A percentile compares a stretch with the other conserved stretches of the same genome.
Evolutionary conservation across 2,888 invertebrate species (phyloP).

Genomic region (Unio delphinus): DNA sequence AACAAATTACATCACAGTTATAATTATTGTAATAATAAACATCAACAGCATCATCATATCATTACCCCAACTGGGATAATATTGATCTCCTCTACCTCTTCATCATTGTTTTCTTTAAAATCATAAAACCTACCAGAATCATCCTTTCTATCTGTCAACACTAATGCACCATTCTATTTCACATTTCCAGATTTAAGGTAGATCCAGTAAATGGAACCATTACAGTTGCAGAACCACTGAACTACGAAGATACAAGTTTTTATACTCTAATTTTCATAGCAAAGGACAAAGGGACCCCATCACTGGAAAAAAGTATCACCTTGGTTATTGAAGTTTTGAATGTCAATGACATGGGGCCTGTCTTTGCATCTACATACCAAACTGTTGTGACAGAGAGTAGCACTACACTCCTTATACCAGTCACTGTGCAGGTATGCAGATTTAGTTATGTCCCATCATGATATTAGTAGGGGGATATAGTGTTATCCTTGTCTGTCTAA

Average conservation of each 20-base stretch:
- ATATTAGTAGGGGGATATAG: no score
- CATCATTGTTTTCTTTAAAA: no score
- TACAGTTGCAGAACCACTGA: constrained; percentile 12
- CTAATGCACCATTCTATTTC: no score
- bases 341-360: constrained; percentile 21
- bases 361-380: constrained; percentile 15
- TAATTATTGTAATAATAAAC: no score
- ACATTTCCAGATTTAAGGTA: constrained; percentile 78
- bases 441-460: no score
- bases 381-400: constrained; percentile 21
- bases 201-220: constrained; percentile 76
- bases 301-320: constrained; percentile 1
- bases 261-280: constrained; percentile 12
- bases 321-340: constrained; percentile 11
- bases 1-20: no score
- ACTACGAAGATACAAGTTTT: constrained; percentile 21
- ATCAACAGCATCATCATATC: no score
- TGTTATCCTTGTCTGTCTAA: no score
- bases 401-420: constrained; percentile 6
- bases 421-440: constrained; percentile 26
- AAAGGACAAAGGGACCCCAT: constrained; percentile 10
- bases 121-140: no score
- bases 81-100: no score
- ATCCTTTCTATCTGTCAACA: no score
- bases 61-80: no score